phyloP scores from a whole-genome alignment of 2,113 vertebrate species.

The Ciconia stormi region DNA sequence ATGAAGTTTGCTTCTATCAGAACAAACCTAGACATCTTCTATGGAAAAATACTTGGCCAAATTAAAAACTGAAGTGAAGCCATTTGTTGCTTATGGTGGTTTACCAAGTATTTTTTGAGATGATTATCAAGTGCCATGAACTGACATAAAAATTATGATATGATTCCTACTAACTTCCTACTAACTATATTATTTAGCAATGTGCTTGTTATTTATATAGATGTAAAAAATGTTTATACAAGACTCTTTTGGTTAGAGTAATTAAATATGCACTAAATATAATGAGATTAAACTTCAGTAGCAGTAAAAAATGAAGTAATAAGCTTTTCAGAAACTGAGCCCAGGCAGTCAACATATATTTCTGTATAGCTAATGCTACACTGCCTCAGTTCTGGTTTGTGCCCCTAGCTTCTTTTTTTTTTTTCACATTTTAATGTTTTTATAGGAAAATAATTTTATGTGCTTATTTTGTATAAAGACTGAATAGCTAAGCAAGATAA shows the following conservation, averaged over 20 bases:
- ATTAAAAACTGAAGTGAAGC: neutral
- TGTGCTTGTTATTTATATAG: neutral
- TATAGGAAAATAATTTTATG: neutral
- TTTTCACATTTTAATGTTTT: neutral
- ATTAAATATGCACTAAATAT: slow-evolving; percentile 29
- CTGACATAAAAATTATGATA: neutral
- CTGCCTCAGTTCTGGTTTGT: neutral
- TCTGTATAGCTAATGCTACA: neutral
- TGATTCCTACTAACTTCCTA: neutral
- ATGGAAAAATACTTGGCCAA: neutral
- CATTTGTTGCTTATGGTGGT: neutral
- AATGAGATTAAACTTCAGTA: slow-evolving; percentile 8
- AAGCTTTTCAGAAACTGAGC: neutral
- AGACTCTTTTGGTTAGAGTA: neutral
- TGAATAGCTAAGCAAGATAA: neutral
- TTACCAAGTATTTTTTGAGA: neutral
- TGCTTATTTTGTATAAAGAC: neutral
- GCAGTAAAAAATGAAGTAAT: slow-evolving; percentile 1
- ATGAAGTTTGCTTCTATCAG: neutral
- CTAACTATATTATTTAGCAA: neutral
- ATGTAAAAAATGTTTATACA: neutral
- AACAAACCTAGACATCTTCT: neutral
- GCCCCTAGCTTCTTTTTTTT: neutral
- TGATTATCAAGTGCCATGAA: neutral
- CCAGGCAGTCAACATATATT: neutral